A percentile compares a stretch with the other conserved stretches of the same genome.
Evolutionary conservation across 2,113 vertebrate species (phyloP).

Genomic region (Numida meleagris): DNA sequence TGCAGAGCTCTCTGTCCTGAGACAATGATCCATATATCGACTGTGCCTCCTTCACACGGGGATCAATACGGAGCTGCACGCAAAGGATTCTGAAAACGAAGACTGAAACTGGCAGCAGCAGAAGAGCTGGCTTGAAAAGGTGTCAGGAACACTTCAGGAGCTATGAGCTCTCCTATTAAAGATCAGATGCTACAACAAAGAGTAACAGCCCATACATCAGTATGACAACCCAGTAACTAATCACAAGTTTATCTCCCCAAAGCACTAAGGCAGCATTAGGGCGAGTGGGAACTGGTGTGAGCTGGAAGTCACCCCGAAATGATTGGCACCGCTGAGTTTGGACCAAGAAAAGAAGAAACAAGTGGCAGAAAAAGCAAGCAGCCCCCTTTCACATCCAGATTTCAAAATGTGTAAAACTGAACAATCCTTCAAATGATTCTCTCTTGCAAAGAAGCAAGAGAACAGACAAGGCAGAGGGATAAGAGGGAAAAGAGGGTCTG

Average conservation of each 20-base stretch:
- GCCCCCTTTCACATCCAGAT: background rate
- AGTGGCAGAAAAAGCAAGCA: background rate
- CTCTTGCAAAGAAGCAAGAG: background rate
- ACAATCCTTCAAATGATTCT: background rate
- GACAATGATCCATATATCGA: background rate
- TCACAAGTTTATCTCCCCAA: fast-evolving
- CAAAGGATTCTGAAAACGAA: background rate
- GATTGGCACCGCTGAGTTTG: background rate
- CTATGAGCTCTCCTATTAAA: background rate
- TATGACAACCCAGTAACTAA: background rate
- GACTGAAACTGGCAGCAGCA: background rate
- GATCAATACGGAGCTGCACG: background rate
- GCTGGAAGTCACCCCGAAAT: background rate
- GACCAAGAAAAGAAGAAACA: background rate
- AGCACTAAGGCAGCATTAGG: fast-evolving
- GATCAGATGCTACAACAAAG: background rate
- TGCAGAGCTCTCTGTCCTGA: background rate
- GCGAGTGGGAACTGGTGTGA: background rate
- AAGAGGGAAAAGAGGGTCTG: background rate
- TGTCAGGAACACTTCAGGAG: background rate
- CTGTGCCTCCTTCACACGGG: background rate
- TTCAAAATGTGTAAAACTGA: fast-evolving
- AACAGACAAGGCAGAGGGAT: background rate
- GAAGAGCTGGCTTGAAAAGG: background rate
- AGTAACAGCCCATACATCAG: background rate